Evolutionary conservation across 2,888 invertebrate genomes (phyloP).

Genomic region (Opisthograptis luteolata): DNA sequence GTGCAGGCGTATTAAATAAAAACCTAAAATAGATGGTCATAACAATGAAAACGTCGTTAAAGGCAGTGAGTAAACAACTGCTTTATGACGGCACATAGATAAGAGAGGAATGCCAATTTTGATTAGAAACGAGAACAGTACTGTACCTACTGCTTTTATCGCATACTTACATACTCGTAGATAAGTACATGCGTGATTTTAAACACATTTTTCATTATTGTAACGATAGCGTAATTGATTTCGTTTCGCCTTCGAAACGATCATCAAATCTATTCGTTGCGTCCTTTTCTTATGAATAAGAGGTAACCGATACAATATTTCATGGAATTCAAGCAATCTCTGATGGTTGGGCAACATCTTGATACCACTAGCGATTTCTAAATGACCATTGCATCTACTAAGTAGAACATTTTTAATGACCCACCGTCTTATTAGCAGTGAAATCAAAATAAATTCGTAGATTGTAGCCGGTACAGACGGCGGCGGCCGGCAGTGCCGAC

Average conservation of each 20-base stretch:
- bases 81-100: slow-evolving; percentile 67
- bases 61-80: slow-evolving; percentile 59
- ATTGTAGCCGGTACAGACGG: slow-evolving; percentile 43
- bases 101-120: slow-evolving; percentile 77
- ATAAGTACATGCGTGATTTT: slow-evolving; percentile 72
- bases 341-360: slow-evolving; percentile 28
- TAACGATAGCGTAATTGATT: slow-evolving; percentile 43
- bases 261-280: slow-evolving; percentile 19
- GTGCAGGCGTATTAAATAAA: slow-evolving; percentile 30
- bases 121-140: slow-evolving; percentile 76
- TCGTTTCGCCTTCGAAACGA: slow-evolving; percentile 28
- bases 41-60: slow-evolving; percentile 55
- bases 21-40: slow-evolving; percentile 44
- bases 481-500: slow-evolving; percentile 45
- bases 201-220: slow-evolving; percentile 55
- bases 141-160: slow-evolving; percentile 72
- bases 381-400: slow-evolving; percentile 34
- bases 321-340: slow-evolving; percentile 30
- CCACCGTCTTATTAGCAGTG: slow-evolving; percentile 47
- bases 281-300: slow-evolving; percentile 21
- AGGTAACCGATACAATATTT: slow-evolving; percentile 24
- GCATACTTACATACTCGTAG: slow-evolving; percentile 67
- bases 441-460: slow-evolving; percentile 60
- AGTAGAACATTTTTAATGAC: slow-evolving; percentile 39
- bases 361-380: slow-evolving; percentile 34